These are phyloP conservation scores for Metopia argyrocephala DNA, from an alignment of 2,888 invertebrate species.

Conservation along the genomic window DNA sequence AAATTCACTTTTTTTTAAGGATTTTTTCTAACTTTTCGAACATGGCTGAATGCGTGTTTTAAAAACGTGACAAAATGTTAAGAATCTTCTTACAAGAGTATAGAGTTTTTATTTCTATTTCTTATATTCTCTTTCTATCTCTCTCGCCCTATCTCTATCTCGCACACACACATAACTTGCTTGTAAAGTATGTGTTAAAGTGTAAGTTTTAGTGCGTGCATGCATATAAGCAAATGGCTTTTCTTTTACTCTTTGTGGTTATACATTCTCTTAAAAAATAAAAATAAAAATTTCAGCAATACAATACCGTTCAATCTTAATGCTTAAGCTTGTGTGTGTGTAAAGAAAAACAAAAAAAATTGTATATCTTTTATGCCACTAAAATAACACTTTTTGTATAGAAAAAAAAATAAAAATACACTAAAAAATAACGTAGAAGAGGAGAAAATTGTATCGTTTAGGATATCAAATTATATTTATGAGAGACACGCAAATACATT, in stretches of 20 bases:
- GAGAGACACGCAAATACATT: background rate
- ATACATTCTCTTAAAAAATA: too few species aligned
- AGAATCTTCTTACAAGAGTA: conserved; percentile 2
- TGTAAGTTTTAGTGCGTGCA: conserved; percentile 10
- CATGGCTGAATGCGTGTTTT: conserved; percentile 28
- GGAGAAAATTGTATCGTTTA: background rate
- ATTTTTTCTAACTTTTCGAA: conserved; percentile 25
- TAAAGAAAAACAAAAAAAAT: background rate
- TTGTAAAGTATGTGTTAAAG: background rate
- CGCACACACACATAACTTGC: background rate
- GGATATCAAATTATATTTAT: conserved; percentile 14
- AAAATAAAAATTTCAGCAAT: too few species aligned
- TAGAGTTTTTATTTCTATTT: too few species aligned
- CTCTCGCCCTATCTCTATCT: background rate
- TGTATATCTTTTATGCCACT: conserved; percentile 25
- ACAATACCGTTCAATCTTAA: conserved; percentile 41
- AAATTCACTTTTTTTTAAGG: conserved; percentile 12
- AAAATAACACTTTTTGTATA: background rate
- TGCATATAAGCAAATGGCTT: conserved; percentile 40
- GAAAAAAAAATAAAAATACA: conserved; percentile 18
- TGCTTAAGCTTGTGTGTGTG: background rate
- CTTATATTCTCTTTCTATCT: background rate
- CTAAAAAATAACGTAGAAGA: too few species aligned
- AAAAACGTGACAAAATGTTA: conserved; percentile 60
- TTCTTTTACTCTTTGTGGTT: conserved; percentile 39